Conservation (phyloP, 2,113 vertebrate genomes). For the Thamnophis sirtalis region DNA sequence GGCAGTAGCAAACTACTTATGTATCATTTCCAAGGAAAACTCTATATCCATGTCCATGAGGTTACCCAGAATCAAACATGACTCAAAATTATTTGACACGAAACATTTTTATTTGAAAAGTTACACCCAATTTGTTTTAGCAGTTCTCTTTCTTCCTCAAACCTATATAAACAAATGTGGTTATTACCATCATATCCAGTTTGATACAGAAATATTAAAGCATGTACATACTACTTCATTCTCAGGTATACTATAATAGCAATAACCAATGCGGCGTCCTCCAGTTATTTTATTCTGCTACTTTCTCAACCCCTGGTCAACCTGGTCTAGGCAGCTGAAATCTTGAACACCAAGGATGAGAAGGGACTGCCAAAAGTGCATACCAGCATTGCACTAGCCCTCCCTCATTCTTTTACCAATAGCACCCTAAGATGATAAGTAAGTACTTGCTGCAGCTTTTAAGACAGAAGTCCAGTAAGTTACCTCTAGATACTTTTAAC, state of each 20-base stretch:
- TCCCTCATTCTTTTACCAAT: background rate
- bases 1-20: background rate
- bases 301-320: background rate
- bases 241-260: background rate
- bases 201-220: background rate
- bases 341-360: background rate
- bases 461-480: background rate
- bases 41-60: background rate
- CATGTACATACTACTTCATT: background rate
- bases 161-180: background rate
- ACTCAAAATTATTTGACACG: background rate
- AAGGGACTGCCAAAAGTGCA: background rate
- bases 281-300: background rate
- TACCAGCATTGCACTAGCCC: background rate
- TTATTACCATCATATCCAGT: background rate
- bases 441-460: background rate
- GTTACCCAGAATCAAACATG: background rate
- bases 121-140: background rate
- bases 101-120: background rate
- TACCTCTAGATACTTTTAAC: background rate
- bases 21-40: background rate
- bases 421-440: background rate
- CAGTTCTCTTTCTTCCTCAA: background rate
- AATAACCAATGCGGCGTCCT: background rate
- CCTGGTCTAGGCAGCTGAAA: background rate